A percentile compares a stretch with the other conserved stretches of the same genome.
Evolutionary conservation across 64 coral and sea anemone genomes (phyloP).

Genomic region (Cladopsammia gracilis): DNA sequence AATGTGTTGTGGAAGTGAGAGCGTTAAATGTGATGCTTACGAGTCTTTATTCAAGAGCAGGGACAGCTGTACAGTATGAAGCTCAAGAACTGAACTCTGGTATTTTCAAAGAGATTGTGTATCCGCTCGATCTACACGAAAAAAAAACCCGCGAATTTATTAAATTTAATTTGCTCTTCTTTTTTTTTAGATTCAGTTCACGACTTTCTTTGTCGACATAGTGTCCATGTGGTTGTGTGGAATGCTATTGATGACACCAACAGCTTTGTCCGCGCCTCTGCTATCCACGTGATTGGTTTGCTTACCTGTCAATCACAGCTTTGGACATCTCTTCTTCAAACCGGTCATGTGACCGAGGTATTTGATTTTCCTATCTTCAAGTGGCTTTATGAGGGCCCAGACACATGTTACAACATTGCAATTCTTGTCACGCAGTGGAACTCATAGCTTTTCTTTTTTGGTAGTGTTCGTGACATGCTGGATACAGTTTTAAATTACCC

Average conservation of each 20-base stretch:
- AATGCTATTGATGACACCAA: conserved; percentile 61
- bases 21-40: too few species aligned
- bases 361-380: not conserved
- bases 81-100: too few species aligned
- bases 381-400: too few species aligned
- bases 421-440: too few species aligned
- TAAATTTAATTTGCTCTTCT: not conserved
- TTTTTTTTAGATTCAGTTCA: conserved; percentile 19
- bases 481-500: too few species aligned
- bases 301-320: conserved; percentile 52
- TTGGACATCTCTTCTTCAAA: conserved; percentile 57
- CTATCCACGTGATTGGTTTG: conserved; percentile 50
- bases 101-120: too few species aligned
- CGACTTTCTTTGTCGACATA: conserved; percentile 22
- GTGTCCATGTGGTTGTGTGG: conserved; percentile 9
- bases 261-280: conserved; percentile 86
- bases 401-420: too few species aligned
- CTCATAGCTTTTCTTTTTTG: too few species aligned
- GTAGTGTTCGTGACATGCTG: too few species aligned
- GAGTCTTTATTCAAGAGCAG: too few species aligned
- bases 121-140: not conserved
- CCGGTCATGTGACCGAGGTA: conserved; percentile 61
- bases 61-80: too few species aligned
- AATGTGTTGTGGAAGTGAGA: too few species aligned
- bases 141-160: not conserved